These are phyloP conservation scores for Dromas ardeola DNA, from an alignment of 2,113 vertebrate genomes.

Conservation along the genomic window DNA sequence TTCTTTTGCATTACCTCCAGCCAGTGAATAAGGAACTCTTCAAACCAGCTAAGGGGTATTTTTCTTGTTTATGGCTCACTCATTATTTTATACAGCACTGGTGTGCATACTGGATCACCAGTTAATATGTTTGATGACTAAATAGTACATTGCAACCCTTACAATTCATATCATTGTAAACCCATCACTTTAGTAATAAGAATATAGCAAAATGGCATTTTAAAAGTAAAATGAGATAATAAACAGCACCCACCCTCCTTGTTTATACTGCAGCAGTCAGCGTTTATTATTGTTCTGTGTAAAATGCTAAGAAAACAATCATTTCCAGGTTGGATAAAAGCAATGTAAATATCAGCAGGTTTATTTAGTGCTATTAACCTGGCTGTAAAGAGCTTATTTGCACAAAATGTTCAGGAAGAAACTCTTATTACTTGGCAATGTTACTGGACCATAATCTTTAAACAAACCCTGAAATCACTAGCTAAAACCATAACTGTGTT, in stretches of 20 bases:
- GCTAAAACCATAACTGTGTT: background rate
- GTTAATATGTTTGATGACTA: background rate
- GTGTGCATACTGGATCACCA: background rate
- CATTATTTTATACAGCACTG: background rate
- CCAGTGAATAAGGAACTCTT: background rate
- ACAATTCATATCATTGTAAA: background rate
- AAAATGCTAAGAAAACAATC: constrained; percentile 8
- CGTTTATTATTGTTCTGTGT: background rate
- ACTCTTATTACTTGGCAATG: constrained; percentile 32
- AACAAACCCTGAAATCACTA: constrained; percentile 1
- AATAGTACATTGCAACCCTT: background rate
- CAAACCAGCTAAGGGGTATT: background rate
- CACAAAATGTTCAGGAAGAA: constrained; percentile 37
- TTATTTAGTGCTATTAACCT: constrained; percentile 18
- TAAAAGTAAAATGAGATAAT: background rate
- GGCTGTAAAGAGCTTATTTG: constrained; percentile 33
- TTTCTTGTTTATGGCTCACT: background rate
- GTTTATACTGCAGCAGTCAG: background rate
- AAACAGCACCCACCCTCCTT: background rate
- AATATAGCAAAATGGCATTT: background rate
- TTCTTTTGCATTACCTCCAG: background rate
- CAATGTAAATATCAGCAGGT: constrained; percentile 54
- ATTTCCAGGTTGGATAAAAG: constrained; percentile 41
- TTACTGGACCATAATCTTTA: constrained; percentile 13
- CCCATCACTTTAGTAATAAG: background rate